A percentile compares a stretch with the other conserved stretches of the same genome.
These are phyloP conservation scores for Melanocharis versteri DNA, from an alignment of 2,113 vertebrate species.

Conservation along the genomic window DNA sequence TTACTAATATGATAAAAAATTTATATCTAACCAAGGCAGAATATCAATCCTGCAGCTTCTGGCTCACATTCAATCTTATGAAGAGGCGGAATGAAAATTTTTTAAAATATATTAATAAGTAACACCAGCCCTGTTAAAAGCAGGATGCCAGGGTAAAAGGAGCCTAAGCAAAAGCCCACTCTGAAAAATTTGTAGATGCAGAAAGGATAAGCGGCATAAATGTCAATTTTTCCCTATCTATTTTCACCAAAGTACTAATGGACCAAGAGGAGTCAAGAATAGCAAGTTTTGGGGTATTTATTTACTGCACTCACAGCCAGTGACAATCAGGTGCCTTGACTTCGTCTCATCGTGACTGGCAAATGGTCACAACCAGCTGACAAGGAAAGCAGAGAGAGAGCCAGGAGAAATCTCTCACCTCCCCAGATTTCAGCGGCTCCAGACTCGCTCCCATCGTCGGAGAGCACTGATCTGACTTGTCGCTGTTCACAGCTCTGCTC, in stretches of 20 bases:
- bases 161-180: neutral
- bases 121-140: neutral
- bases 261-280: neutral
- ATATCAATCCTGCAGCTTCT: constrained; percentile 40
- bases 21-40: neutral
- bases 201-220: neutral
- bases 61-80: neutral
- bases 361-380: neutral
- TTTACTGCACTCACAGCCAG: neutral
- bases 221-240: accelerated
- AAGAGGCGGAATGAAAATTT: neutral
- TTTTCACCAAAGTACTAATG: neutral
- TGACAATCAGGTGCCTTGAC: neutral
- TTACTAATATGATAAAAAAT: constrained; percentile 37
- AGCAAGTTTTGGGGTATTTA: neutral
- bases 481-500: neutral
- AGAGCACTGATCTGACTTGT: neutral
- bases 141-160: neutral
- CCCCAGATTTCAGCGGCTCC: neutral
- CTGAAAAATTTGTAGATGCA: neutral
- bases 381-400: neutral
- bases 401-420: neutral
- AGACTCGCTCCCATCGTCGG: neutral
- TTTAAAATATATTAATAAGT: neutral
- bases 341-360: neutral